These are phyloP conservation scores for Patella pellucida DNA, from an alignment of 2,888 invertebrate genomes.

Conservation along the genomic window DNA sequence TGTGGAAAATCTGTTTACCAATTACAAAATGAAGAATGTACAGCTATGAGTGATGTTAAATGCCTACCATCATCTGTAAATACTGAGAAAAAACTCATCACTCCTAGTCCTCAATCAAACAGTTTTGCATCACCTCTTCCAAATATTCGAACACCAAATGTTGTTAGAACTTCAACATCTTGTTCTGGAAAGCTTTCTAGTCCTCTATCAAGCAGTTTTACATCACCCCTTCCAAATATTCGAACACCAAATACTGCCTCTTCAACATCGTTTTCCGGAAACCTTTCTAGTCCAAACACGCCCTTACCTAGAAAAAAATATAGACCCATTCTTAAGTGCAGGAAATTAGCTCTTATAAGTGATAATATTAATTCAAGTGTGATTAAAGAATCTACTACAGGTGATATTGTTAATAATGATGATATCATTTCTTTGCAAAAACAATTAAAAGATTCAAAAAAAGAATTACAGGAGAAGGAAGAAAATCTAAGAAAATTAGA, in stretches of 20 bases:
- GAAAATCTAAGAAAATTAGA: constrained; percentile 53
- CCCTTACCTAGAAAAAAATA: neutral
- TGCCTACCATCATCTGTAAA: too few relatives aligned
- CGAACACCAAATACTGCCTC: neutral
- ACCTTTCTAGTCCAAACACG: neutral
- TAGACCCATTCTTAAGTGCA: neutral
- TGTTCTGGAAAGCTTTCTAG: neutral
- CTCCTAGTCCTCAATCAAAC: neutral
- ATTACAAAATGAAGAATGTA: neutral
- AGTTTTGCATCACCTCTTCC: neutral
- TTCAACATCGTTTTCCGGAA: neutral
- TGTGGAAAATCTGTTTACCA: neutral
- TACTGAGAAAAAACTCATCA: neutral
- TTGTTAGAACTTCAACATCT: neutral
- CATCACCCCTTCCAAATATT: neutral
- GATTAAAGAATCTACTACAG: neutral
- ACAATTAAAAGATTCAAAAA: neutral
- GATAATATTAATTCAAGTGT: neutral
- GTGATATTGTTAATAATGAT: too few relatives aligned
- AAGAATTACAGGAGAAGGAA: constrained; percentile 34
- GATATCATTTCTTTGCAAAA: neutral
- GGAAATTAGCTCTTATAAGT: neutral
- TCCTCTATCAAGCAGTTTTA: neutral
- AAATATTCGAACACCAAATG: neutral
- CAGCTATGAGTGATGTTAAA: neutral